These are phyloP conservation scores for Carpatolechia fugitivella DNA, from an alignment of 2,888 invertebrate species.

Conservation along the genomic window DNA sequence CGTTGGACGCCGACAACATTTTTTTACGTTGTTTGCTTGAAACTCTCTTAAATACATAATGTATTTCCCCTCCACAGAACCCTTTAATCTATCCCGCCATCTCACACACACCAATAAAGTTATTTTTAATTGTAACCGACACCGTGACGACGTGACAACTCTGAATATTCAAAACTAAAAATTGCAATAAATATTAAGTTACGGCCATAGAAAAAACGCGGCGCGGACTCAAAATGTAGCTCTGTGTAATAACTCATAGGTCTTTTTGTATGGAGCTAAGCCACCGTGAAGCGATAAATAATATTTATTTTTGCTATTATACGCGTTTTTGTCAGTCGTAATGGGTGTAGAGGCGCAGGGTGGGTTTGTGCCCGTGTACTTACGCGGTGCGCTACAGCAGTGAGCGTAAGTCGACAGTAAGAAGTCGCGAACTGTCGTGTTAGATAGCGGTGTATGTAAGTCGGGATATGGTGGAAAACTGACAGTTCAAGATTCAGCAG, in stretches of 20 bases:
- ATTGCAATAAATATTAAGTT: constrained; percentile 75
- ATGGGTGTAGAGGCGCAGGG: constrained; percentile 66
- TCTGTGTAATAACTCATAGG: constrained; percentile 74
- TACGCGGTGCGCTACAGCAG: background rate
- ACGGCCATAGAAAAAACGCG: constrained; percentile 68
- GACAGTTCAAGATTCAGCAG: too few species aligned
- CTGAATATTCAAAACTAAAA: constrained; percentile 71
- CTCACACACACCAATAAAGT: constrained; percentile 27
- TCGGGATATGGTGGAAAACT: too few species aligned
- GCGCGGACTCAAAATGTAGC: constrained; percentile 73
- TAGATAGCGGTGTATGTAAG: too few species aligned
- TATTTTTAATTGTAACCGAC: constrained; percentile 53
- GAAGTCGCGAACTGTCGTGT: background rate
- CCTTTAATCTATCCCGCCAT: constrained; percentile 16
- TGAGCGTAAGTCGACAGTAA: background rate
- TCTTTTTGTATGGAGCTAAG: constrained; percentile 76
- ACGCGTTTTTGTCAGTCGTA: constrained; percentile 76
- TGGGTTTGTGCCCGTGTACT: constrained; percentile 33
- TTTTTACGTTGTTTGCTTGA: too few species aligned
- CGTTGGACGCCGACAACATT: too few species aligned
- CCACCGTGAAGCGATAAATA: constrained; percentile 79
- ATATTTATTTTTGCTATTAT: constrained; percentile 79
- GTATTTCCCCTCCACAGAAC: background rate
- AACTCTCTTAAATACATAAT: background rate
- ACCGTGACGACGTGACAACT: constrained; percentile 67